Percentiles rank a stretch among this genome's conserved stretches.
Conservation (phyloP, 2,113 vertebrate species). For the Dipodomys merriami region DNA sequence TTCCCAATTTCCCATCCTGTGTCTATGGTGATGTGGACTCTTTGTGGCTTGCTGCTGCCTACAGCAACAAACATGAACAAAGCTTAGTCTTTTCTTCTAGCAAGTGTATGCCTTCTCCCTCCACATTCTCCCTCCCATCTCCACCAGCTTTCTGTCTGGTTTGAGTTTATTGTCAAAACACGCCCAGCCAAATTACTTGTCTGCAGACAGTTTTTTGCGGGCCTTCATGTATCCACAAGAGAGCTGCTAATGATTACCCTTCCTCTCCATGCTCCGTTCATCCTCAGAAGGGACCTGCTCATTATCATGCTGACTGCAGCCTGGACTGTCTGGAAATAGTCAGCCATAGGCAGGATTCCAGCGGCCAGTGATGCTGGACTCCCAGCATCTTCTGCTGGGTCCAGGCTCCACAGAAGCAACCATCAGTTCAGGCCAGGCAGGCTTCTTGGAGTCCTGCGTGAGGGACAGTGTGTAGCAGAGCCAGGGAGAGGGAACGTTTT, state of each 20-base stretch:
- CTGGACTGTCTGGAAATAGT: conserved; percentile 70
- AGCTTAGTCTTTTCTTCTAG: conserved; percentile 56
- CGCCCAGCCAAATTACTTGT: conserved; percentile 77
- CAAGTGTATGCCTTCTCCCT: conserved; percentile 51
- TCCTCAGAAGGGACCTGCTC: conserved; percentile 73
- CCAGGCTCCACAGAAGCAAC: not conserved
- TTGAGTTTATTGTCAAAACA: conserved; percentile 83
- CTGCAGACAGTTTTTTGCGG: conserved; percentile 76
- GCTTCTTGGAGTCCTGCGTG: not conserved
- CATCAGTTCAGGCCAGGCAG: not conserved
- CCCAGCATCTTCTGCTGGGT: not conserved
- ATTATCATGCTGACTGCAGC: conserved; percentile 70
- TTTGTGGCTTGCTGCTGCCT: conserved; percentile 26
- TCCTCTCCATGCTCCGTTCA: conserved; percentile 67
- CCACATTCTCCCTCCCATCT: not conserved
- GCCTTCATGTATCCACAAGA: conserved; percentile 73
- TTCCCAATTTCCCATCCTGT: not conserved
- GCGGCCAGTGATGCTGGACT: not conserved
- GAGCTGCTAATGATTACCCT: conserved; percentile 78
- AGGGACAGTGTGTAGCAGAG: not conserved
- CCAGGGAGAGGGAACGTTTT: not conserved
- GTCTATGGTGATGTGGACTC: not conserved
- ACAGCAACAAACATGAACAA: not conserved
- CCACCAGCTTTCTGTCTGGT: conserved; percentile 72
- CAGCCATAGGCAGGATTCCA: conserved; percentile 33